Evolutionary conservation across 2,113 vertebrate genomes (phyloP).

Genomic region (Halichoerus grypus): DNA sequence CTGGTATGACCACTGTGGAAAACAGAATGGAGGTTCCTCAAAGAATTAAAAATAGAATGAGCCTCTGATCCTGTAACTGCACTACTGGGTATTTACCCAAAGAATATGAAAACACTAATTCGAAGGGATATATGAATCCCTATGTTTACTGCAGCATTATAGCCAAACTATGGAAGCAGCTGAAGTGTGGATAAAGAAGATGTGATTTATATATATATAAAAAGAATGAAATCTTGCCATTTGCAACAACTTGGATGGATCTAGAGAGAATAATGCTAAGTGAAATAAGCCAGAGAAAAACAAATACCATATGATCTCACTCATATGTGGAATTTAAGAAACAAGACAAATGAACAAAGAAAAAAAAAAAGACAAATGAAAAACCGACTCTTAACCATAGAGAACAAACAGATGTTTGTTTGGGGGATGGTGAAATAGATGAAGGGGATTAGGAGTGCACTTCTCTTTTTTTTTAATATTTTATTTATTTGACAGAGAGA

Average conservation of each 20-base stretch:
- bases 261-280: not conserved
- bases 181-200: not conserved
- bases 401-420: not conserved
- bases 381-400: not conserved
- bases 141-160: not conserved
- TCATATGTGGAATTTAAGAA: not conserved
- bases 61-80: not conserved
- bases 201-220: not conserved
- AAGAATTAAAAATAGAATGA: not conserved
- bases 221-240: not conserved
- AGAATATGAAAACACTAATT: not conserved
- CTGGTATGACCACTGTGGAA: not conserved
- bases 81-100: not conserved
- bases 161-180: not conserved
- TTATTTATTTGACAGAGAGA: too few species aligned
- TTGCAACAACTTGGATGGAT: not conserved
- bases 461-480: not conserved
- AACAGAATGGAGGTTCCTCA: not conserved
- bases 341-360: not conserved
- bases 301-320: not conserved
- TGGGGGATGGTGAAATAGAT: not conserved
- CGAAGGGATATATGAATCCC: not conserved
- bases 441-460: not conserved
- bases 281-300: not conserved
- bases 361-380: not conserved